Evolutionary conservation across 2,113 vertebrate species (phyloP).

Genomic region (Neolamprologus variostigma): DNA sequence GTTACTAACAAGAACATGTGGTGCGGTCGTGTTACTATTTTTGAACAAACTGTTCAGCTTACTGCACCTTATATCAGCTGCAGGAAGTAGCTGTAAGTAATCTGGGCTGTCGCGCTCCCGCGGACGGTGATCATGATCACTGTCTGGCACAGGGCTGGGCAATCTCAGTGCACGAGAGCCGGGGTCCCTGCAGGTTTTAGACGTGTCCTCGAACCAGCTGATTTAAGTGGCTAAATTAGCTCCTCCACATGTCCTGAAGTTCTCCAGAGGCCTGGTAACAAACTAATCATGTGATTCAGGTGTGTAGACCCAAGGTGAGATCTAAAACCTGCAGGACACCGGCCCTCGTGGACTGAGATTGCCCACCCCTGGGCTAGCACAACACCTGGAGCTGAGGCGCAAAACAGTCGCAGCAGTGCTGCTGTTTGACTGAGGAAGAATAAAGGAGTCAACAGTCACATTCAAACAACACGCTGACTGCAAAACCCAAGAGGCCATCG

Average conservation of each 20-base stretch:
- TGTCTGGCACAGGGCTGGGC: neutral
- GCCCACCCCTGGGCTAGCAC: neutral
- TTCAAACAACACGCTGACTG: neutral
- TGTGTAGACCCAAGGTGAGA: fast-evolving
- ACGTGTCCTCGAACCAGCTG: neutral
- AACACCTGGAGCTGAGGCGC: neutral
- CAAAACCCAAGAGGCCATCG: neutral
- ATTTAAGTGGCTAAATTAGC: neutral
- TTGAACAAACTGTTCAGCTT: neutral
- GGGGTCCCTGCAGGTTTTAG: neutral
- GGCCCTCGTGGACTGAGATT: fast-evolving
- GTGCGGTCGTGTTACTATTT: neutral
- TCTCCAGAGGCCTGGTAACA: fast-evolving
- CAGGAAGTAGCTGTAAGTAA: neutral
- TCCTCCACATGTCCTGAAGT: neutral
- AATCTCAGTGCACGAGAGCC: fast-evolving
- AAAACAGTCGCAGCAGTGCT: neutral
- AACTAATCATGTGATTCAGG: fast-evolving
- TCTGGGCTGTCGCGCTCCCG: neutral
- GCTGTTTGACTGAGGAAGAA: neutral
- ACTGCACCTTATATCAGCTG: neutral
- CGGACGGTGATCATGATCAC: fast-evolving
- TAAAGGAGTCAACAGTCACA: neutral
- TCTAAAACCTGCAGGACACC: neutral
- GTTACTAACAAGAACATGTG: neutral